phyloP scores from a whole-genome alignment of 37 sponge, comb jelly and placozoan species.

The Spongilla lacustris region DNA sequence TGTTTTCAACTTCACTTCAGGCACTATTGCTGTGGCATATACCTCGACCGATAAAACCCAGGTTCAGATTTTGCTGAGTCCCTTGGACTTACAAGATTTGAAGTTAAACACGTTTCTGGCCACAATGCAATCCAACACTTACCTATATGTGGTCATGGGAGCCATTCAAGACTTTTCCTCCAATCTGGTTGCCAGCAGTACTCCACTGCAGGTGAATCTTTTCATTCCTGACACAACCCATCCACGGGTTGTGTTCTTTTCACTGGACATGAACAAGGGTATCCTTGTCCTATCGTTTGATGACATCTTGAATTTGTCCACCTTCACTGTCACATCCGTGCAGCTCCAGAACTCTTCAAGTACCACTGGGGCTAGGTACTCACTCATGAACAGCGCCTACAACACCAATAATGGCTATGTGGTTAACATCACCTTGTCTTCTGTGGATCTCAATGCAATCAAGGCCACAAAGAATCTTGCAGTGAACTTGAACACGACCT shows the following conservation, averaged over 20 bases:
- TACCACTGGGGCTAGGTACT: slow-evolving; percentile 3
- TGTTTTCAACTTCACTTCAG: slow-evolving; percentile 45
- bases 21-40: slow-evolving; percentile 22
- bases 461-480: slow-evolving; percentile 73
- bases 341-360: slow-evolving; percentile 34
- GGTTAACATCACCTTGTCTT: slow-evolving; percentile 59
- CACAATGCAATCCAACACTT: slow-evolving; percentile 62
- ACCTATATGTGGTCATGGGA: slow-evolving; percentile 51
- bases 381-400: slow-evolving; percentile 60
- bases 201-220: slow-evolving; percentile 15
- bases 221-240: slow-evolving; percentile 66
- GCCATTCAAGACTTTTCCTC: slow-evolving; percentile 81
- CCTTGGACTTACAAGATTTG: slow-evolving; percentile 51
- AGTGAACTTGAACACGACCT: slow-evolving; percentile 42
- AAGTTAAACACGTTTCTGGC: slow-evolving; percentile 69
- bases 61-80: slow-evolving; percentile 61
- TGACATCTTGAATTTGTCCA: slow-evolving; percentile 72
- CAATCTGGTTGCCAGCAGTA: slow-evolving; percentile 36
- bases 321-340: slow-evolving; percentile 32
- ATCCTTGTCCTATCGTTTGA: slow-evolving; percentile 73
- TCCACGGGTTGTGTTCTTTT: slow-evolving; percentile 61
- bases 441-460: slow-evolving; percentile 74
- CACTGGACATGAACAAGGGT: slow-evolving; percentile 77
- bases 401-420: slow-evolving; percentile 81
- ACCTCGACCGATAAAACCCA: slow-evolving; percentile 27